Percentiles rank a stretch among this genome's conserved stretches.
Evolutionary conservation across 2,113 vertebrate genomes (phyloP).

Genomic region (Australoheros scitulus): DNA sequence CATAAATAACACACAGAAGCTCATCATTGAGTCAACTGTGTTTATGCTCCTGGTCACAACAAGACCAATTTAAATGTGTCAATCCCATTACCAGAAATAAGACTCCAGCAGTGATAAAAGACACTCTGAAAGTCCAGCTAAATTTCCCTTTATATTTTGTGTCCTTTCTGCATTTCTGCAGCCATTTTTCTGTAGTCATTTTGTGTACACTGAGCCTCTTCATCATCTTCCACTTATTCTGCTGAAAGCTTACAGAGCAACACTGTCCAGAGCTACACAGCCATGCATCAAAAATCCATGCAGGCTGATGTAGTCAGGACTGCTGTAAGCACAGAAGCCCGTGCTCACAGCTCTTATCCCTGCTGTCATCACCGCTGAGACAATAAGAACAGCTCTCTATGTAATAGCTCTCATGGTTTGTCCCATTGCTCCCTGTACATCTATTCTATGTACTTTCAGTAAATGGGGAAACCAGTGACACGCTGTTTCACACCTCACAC

Average conservation of each 20-base stretch:
- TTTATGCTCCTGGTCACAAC: slow-evolving; percentile 34
- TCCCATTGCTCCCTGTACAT: slow-evolving; percentile 37
- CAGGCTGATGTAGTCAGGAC: slow-evolving; percentile 52
- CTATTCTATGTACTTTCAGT: slow-evolving; percentile 35
- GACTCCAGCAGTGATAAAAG: slow-evolving; percentile 34
- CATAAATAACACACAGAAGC: slow-evolving; percentile 19
- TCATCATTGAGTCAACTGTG: slow-evolving; percentile 5
- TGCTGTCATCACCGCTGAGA: slow-evolving; percentile 49
- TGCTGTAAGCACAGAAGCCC: slow-evolving; percentile 52
- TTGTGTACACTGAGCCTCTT: slow-evolving; percentile 31
- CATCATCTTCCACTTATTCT: slow-evolving; percentile 22
- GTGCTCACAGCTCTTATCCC: slow-evolving; percentile 42
- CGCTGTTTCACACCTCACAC: slow-evolving; percentile 46
- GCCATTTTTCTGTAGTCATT: slow-evolving; percentile 14
- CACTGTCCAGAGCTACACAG: slow-evolving; percentile 49
- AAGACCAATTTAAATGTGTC: slow-evolving; percentile 30
- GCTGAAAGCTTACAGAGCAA: slow-evolving; percentile 42
- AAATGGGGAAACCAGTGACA: slow-evolving; percentile 40
- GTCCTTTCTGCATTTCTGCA: not conserved
- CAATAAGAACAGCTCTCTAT: slow-evolving; percentile 42
- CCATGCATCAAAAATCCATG: slow-evolving; percentile 48
- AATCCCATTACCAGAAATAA: slow-evolving; percentile 12
- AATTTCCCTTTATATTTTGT: slow-evolving; percentile 20
- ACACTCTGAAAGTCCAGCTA: slow-evolving; percentile 45
- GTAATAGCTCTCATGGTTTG: slow-evolving; percentile 50